Evolutionary conservation across 2,113 vertebrate genomes (phyloP).

Genomic region (Labeo catla): DNA sequence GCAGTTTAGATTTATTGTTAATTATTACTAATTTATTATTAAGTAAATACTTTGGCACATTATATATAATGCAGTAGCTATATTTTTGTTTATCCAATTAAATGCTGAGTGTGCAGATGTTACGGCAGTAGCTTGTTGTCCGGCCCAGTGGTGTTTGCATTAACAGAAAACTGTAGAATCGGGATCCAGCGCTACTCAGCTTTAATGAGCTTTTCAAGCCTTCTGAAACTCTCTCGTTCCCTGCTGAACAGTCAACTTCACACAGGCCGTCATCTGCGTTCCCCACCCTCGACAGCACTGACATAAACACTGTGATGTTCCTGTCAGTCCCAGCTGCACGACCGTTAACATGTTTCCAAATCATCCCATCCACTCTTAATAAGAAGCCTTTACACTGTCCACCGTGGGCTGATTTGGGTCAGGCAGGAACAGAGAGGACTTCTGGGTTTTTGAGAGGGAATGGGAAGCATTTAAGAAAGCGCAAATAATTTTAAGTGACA

Average conservation of each 20-base stretch:
- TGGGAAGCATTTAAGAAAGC: conserved; percentile 12
- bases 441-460: neutral
- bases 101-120: neutral
- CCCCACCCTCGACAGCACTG: conserved; percentile 33
- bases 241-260: conserved; percentile 50
- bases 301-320: conserved; percentile 59
- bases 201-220: conserved; percentile 40
- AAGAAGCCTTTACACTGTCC: neutral
- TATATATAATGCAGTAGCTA: neutral
- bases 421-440: conserved; percentile 8
- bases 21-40: neutral
- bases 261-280: conserved; percentile 51
- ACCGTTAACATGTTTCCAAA: conserved; percentile 60
- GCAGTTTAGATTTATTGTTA: neutral
- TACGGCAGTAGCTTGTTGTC: neutral
- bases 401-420: conserved; percentile 16
- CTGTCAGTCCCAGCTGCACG: conserved; percentile 18
- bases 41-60: no score
- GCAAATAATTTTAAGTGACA: conserved; percentile 39
- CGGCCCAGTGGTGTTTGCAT: neutral
- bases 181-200: neutral
- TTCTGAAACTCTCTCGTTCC: conserved; percentile 27
- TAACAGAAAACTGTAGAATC: neutral
- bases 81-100: neutral
- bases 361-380: conserved; percentile 30